Conservation (phyloP, 2,797 vertebrate species). For the Bucorvus abyssinicus region DNA sequence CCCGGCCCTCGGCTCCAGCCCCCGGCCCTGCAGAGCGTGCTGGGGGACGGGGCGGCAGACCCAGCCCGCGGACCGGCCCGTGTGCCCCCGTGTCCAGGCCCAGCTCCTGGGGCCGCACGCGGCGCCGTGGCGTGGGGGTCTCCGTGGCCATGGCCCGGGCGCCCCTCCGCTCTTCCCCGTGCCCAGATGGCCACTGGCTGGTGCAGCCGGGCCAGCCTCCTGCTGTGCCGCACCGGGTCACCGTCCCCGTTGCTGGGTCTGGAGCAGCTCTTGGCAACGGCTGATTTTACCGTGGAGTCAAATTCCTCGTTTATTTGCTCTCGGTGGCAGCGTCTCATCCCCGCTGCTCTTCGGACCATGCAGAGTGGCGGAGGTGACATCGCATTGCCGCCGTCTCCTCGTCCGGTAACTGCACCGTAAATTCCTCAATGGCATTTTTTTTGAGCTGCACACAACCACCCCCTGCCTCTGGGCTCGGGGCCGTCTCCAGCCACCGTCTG, state of each 20-base stretch:
- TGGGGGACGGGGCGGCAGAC: too few relatives aligned
- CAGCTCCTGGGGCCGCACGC: too few relatives aligned
- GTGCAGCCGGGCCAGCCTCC: background rate
- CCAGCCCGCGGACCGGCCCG: too few relatives aligned
- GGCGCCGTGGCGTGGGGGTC: too few relatives aligned
- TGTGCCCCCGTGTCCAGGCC: too few relatives aligned
- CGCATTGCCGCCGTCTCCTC: background rate
- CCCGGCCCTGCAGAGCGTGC: too few relatives aligned
- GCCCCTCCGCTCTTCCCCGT: accelerated
- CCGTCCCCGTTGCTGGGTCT: accelerated
- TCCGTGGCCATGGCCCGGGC: too few relatives aligned
- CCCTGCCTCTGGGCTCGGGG: background rate
- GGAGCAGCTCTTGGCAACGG: background rate
- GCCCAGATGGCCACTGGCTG: background rate
- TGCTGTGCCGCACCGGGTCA: background rate
- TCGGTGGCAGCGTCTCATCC: background rate
- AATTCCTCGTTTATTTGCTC: background rate
- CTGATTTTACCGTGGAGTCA: background rate
- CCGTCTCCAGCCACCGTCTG: accelerated
- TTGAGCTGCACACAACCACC: background rate
- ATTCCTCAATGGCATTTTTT: accelerated
- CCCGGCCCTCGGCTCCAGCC: too few relatives aligned
- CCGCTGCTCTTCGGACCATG: background rate
- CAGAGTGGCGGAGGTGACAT: background rate
- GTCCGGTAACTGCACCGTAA: background rate